phyloP scores from a whole-genome alignment of 1,140 invertebrate species.

The Ceratina calcarata region DNA sequence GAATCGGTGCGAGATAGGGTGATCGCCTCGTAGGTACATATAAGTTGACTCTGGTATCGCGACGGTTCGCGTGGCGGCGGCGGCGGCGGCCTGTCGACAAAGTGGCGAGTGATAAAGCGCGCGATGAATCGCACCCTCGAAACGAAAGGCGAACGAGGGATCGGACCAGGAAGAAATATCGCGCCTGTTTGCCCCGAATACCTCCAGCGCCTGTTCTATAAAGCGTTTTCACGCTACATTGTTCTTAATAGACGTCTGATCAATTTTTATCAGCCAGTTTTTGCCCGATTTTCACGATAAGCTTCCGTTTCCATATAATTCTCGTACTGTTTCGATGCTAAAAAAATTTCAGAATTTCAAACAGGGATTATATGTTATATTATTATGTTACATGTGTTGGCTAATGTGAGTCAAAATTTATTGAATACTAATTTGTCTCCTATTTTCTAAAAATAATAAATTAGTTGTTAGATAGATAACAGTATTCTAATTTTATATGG shows the following conservation, averaged over 20 bases:
- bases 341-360: no score
- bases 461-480: no score
- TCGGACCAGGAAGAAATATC: constrained; percentile 31
- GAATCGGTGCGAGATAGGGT: constrained; percentile 64
- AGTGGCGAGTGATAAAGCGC: constrained; percentile 48
- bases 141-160: not conserved
- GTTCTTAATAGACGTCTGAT: constrained; percentile 12
- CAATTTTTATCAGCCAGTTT: constrained; percentile 11
- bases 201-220: not conserved
- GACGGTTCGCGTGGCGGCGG: constrained; percentile 17
- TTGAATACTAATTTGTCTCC: no score
- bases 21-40: constrained; percentile 49
- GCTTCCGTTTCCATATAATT: no score
- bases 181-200: constrained; percentile 11
- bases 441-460: no score
- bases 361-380: no score
- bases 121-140: constrained; percentile 17
- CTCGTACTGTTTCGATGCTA: no score
- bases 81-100: constrained; percentile 59
- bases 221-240: constrained; percentile 42
- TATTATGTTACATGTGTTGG: no score
- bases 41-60: constrained; percentile 63
- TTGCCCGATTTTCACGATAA: not conserved
- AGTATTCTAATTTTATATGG: no score
- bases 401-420: no score